Evolutionary conservation across 2,797 vertebrate species (phyloP), one percentile per base, ranked within the genome.

Genomic region (Platalea minor): DNA sequence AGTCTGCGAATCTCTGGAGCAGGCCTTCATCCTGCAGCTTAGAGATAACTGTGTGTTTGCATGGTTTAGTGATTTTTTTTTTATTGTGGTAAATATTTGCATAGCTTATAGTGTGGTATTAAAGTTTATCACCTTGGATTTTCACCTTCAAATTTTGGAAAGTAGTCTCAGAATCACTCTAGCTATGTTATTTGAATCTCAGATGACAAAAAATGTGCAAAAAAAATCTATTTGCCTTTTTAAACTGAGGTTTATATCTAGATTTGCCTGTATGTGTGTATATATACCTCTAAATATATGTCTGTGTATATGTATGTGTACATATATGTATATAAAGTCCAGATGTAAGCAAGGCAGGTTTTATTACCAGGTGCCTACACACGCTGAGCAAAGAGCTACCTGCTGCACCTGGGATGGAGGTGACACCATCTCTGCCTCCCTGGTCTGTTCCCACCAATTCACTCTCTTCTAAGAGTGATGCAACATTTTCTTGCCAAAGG

Each of bases 191-290:
- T 6, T 41, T 26, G 35, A 43, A 41, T 20, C 31, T 68, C 31
- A 37, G 41, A 33, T 12, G 67, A 29, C 20, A 48, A 37, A 50
- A 43, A 45, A 48, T 10, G 26, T 15, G 50, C 41, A 35, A 63
- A 51, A 53, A 48, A 41, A 67, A n/a, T 26, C 8, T 8, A 20
- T 69, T 57, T 79, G 20, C 25, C 24, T 31, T 74, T 77, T 79
- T 39, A 63, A 88, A 45, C 24, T 13, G 33, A 56, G 29, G 7
- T 46, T 37, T 68, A 37, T 13, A 67, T 46, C 28, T 35, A 67
- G 35, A 51, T 61, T 54, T 86, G 41, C 31, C 35, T 3, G 0
- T 37, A 4, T 2, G 0, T 51, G 24, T 37, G 15, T 51, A 5
- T 20, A 13, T 31, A 4, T 28, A 10, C 19, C 1, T 45, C 12